Base-by-base conservation (phyloP, 2,797 vertebrate species). In the Gobionotothen gibberifrons region DNA sequence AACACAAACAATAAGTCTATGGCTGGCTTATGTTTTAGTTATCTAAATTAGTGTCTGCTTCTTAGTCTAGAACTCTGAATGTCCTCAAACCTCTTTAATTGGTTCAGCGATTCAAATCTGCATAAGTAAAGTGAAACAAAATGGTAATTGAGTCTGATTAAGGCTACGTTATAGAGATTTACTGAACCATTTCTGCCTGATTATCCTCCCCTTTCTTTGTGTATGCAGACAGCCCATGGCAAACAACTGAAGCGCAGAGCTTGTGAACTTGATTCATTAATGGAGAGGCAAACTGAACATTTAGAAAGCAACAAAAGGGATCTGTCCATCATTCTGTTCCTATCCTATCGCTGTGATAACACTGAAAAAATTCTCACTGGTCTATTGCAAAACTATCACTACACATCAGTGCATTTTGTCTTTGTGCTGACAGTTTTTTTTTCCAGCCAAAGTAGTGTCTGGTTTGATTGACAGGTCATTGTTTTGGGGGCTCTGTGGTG, bases 381-480 rank as follows among this genome's bases (percentile, higher is more conserved):
- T 9, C 9, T 32, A 2, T 57, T 59, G 11, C 39, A 26, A 51
- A 67, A 67, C 9, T 44, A 16, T 46, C 19, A 11, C n/a, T 51
- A 42, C 58, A 55, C 32, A n/a, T 21, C 29, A 12, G 42, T 58
- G 12, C 8, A 4, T 73, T 63, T 68, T 53, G 15, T 57, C 49
- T 69, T 44, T 76, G 42, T 56, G 15, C 26, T 6, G 44, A 71
- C 44, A 72, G 26, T 26, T 26, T 44, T 49, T 49, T 80, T 74
- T 60, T 51, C 66, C 57, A 70, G 73, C 49, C 71, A 11, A 53
- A 70, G 59, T 57, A 62, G 55, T 56, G 62, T 77, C 72, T 53
- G 47, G 7, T 56, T 49, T 92, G 92, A 93, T 65, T 91, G 92
- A 85, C 89, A 86, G 82, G 77, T 81, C 83, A 87, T 91, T 91